These are phyloP conservation scores for Dasypus novemcinctus DNA, from an alignment of 2,113 vertebrate genomes.

Conservation along the genomic window DNA sequence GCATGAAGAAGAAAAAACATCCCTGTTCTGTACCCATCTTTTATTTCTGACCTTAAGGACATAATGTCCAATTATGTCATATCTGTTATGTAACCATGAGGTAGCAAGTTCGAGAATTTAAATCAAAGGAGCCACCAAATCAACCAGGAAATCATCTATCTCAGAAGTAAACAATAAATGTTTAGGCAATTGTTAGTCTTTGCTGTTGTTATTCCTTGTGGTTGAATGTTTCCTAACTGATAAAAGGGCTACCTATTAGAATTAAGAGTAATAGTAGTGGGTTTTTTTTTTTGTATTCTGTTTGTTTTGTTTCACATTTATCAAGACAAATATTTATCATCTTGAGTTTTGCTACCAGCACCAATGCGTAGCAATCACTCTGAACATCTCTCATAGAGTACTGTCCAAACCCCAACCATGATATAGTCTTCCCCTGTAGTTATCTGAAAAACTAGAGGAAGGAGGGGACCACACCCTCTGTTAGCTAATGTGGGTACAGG, in stretches of 20 bases:
- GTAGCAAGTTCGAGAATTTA: neutral
- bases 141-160: neutral
- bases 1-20: neutral
- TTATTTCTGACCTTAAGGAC: neutral
- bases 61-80: neutral
- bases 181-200: neutral
- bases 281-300: neutral
- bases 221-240: neutral
- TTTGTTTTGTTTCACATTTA: neutral
- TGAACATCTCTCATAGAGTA: neutral
- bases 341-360: neutral
- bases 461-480: neutral
- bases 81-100: neutral
- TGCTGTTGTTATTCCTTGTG: neutral
- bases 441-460: slow-evolving; percentile 7
- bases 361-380: neutral
- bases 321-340: neutral
- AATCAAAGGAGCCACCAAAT: neutral
- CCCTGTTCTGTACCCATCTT: neutral
- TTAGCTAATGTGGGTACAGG: neutral
- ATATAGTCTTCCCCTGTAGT: slow-evolving; percentile 6
- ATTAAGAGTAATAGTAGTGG: neutral
- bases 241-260: neutral
- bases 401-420: neutral
- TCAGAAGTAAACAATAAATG: neutral